Conservation (phyloP, 2,888 invertebrate species). For the Callimorpha dominula region DNA sequence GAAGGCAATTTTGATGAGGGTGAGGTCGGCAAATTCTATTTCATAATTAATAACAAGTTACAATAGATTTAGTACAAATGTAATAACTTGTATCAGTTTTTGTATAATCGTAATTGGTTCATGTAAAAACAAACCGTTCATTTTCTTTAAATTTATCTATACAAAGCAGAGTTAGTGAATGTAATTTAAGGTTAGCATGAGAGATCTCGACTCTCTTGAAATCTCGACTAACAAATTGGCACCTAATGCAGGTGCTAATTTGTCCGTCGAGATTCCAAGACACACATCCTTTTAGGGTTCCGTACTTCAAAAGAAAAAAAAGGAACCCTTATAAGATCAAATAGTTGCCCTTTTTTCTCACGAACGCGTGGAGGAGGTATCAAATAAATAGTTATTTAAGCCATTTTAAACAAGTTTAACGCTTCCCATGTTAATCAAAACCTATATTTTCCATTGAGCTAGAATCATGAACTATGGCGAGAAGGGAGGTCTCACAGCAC, state of each 20-base stretch:
- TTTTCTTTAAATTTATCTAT: background rate
- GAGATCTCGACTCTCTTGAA: background rate
- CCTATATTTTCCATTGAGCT: no score
- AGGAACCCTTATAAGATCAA: no score
- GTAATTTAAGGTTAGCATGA: background rate
- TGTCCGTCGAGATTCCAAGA: background rate
- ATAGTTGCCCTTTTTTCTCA: no score
- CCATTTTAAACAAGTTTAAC: no score
- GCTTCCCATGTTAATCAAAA: no score
- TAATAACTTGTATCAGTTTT: background rate
- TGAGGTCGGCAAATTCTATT: background rate
- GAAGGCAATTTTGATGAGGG: constrained; percentile 7
- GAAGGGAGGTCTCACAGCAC: no score
- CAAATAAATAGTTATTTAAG: no score
- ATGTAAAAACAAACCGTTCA: no score
- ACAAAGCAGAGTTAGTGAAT: background rate
- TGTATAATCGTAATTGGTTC: background rate
- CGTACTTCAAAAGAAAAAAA: no score
- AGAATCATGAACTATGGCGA: no score
- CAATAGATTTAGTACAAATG: background rate
- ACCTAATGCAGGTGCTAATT: background rate
- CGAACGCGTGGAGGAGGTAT: no score
- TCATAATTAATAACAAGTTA: background rate
- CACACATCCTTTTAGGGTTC: background rate
- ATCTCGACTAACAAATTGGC: background rate